Evolutionary conservation across 2,888 invertebrate species (phyloP).

Genomic region (Calliopum simillimum): DNA sequence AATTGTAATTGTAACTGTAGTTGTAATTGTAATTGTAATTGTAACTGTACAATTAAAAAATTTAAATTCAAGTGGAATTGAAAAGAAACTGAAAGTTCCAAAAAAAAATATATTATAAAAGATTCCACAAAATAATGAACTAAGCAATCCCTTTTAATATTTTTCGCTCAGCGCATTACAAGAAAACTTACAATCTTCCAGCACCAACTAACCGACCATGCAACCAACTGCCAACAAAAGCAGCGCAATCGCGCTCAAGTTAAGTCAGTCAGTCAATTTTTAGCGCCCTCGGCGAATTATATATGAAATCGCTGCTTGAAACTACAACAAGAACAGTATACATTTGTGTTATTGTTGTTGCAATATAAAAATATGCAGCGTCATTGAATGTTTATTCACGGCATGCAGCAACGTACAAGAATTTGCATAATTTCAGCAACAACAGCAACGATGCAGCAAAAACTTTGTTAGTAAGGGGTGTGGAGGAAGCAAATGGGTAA

Average conservation of each 20-base stretch:
- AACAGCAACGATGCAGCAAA: neutral
- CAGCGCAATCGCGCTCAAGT: conserved; percentile 30
- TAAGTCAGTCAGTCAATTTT: conserved; percentile 48
- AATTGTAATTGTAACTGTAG: no score
- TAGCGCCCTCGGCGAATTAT: conserved; percentile 60
- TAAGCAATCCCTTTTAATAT: no score
- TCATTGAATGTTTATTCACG: conserved; percentile 49
- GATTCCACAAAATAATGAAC: no score
- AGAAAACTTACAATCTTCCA: conserved; percentile 13
- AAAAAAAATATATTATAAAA: no score
- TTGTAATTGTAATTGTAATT: no score
- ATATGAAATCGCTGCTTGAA: conserved; percentile 45
- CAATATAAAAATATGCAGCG: conserved; percentile 31
- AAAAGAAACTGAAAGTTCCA: conserved; percentile 5
- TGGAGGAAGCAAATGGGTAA: neutral
- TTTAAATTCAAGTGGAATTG: no score
- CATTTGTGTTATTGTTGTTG: conserved; percentile 30
- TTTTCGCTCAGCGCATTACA: neutral
- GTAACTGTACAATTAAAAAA: no score
- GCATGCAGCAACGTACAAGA: conserved; percentile 49
- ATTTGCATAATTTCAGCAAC: conserved; percentile 49
- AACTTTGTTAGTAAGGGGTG: neutral
- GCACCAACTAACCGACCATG: conserved; percentile 20
- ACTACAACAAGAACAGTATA: conserved; percentile 24
- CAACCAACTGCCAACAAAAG: conserved; percentile 25